Evolutionary conservation across 2,888 invertebrate species (phyloP), one percentile per base, ranked within the genome.

Genomic region (Frankliniella intonsa): DNA sequence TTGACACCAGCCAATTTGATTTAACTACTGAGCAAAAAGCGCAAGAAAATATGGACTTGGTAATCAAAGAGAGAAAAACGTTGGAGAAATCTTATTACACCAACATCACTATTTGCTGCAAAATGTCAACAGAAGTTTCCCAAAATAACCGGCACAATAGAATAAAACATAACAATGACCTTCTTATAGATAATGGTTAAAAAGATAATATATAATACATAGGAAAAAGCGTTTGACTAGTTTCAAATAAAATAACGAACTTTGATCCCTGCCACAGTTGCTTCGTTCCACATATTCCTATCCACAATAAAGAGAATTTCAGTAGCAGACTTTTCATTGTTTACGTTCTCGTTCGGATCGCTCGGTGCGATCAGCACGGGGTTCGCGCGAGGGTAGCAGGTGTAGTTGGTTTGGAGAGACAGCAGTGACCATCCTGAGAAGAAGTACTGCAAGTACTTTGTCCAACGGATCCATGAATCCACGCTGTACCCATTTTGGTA

Each of bases 401-500:
- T 25, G 69, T 11, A 76, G 69, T 25, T 76, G 69, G 69, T 25
- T 76, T 12, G 69, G 69, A 25, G 69, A 76, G 2, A 76, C 69
- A 3, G 69, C 69, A 10, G 69, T 25, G 9, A 85, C 83, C 84
- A 85, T 85, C 27, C 84, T 82, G 80, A 84, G 82, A 3, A 84
- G 84, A 3, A 85, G 84, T 19, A 85, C 82, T 3, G 85, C 84
- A 22, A 85, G 81, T 83, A 98, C 91, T 88, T 96, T 96, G 89
- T 99, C 99, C 82, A 98, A 89, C 0, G 98, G 98, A 90, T 99
- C 99, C 93, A 99, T 96, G 86, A 98, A 95, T 19, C 99, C 99
- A 82, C 99, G 91, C 89, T 99, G 99, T 90, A 99, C 92, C 97
- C 99, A 99, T 89, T 99, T 99, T 83, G 99, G 99, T 87, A 99